A percentile compares a stretch with the other conserved stretches of the same genome.
These are phyloP conservation scores for Leucophenga montana DNA, from an alignment of 2,888 invertebrate genomes.

Conservation along the genomic window DNA sequence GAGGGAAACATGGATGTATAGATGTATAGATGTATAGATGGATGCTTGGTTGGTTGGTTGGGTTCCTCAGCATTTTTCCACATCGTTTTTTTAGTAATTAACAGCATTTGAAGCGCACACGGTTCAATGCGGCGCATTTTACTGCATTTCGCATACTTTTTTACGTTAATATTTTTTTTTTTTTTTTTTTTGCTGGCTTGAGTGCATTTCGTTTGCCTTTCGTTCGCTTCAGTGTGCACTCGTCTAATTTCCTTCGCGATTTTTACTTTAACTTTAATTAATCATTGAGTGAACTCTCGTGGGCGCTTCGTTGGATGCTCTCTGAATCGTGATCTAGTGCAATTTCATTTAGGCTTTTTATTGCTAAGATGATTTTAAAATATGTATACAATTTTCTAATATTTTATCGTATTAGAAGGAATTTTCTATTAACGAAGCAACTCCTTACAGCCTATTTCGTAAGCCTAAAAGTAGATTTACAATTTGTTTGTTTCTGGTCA, in stretches of 20 bases:
- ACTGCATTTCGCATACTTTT: constrained; percentile 24
- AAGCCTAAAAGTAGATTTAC: no score
- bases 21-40: not conserved
- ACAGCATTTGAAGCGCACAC: constrained; percentile 41
- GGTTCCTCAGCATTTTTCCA: not conserved
- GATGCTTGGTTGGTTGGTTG: constrained; percentile 8
- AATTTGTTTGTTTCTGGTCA: no score
- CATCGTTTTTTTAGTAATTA: constrained; percentile 38
- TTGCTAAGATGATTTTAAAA: no score
- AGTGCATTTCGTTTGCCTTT: not conserved
- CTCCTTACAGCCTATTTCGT: no score
- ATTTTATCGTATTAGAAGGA: no score
- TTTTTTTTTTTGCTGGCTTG: not conserved
- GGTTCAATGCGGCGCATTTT: constrained; percentile 42
- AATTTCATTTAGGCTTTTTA: no score
- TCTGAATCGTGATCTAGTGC: no score
- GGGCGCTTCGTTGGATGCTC: no score
- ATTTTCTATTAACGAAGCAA: no score
- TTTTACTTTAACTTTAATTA: constrained; percentile 16
- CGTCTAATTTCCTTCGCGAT: constrained; percentile 15
- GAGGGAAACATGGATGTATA: not conserved
- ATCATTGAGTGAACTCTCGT: constrained; percentile 17
- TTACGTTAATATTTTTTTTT: not conserved
- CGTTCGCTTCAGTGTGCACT: constrained; percentile 17
- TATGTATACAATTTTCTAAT: no score